These are phyloP conservation scores for Syngnathus acus DNA, from an alignment of 2,797 vertebrate genomes.

Conservation along the genomic window DNA sequence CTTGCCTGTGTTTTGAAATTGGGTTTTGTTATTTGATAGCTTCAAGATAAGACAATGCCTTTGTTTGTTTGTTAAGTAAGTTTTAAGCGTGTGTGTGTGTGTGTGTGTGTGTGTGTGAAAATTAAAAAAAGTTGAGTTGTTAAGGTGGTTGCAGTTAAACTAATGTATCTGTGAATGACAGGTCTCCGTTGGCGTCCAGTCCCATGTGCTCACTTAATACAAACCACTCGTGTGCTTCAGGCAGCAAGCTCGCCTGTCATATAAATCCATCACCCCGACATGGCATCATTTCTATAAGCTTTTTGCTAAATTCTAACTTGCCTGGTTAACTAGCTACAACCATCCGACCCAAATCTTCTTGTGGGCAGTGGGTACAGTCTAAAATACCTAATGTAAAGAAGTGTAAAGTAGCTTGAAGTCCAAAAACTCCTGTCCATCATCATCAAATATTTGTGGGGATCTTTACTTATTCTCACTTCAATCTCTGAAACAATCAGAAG, in stretches of 20 bases:
- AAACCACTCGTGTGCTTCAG: slow-evolving; percentile 48
- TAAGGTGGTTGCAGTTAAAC: neutral
- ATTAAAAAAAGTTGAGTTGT: neutral
- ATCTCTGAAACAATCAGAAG: too few species aligned
- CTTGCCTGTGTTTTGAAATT: too few species aligned
- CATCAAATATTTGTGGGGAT: too few species aligned
- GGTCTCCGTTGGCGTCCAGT: neutral
- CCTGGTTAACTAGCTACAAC: slow-evolving; percentile 48
- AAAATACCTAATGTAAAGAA: too few species aligned
- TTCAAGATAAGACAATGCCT: neutral
- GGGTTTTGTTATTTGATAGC: neutral
- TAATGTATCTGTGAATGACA: neutral
- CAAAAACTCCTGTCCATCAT: too few species aligned
- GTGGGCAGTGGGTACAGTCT: neutral
- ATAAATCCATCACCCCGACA: slow-evolving; percentile 54
- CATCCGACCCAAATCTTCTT: slow-evolving; percentile 43
- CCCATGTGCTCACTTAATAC: slow-evolving; percentile 24
- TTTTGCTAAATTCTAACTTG: slow-evolving; percentile 43
- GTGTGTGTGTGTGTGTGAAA: neutral
- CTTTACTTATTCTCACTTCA: too few species aligned
- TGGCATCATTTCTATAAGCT: slow-evolving; percentile 55
- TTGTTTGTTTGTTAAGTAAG: neutral
- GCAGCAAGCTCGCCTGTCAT: slow-evolving; percentile 49
- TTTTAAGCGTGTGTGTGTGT: too few species aligned
- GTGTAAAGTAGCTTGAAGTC: too few species aligned